These are phyloP conservation scores for Chalcis sispes DNA, from an alignment of 2,888 invertebrate genomes.

Conservation along the genomic window DNA sequence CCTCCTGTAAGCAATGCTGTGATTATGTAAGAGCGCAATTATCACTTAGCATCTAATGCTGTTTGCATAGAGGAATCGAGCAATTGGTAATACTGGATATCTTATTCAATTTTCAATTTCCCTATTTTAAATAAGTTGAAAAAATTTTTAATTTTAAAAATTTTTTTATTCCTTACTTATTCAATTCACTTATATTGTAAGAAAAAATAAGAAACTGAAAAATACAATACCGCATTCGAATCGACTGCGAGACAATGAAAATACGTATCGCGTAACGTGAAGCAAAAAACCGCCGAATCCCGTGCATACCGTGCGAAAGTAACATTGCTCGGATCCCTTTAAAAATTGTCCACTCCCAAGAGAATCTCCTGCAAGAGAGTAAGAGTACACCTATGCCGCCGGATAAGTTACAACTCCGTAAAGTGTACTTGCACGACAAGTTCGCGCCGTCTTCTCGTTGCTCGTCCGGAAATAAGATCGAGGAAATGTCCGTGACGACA, in stretches of 20 bases:
- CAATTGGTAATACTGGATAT: not conserved
- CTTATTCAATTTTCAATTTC: too few species aligned
- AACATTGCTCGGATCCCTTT: too few species aligned
- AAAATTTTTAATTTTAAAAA: too few species aligned
- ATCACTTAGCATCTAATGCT: slow-evolving; percentile 33
- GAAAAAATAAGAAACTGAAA: not conserved
- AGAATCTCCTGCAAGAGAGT: not conserved
- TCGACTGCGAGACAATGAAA: too few species aligned
- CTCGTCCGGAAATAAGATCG: slow-evolving; percentile 48
- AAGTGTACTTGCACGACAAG: not conserved
- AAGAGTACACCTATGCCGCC: slow-evolving; percentile 23
- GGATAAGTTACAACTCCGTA: slow-evolving; percentile 25
- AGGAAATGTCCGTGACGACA: slow-evolving; percentile 50
- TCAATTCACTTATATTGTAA: not conserved
- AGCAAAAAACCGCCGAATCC: too few species aligned
- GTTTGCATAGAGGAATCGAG: not conserved
- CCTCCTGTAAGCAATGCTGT: not conserved
- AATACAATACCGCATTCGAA: not conserved
- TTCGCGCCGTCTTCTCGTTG: not conserved
- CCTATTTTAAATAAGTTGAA: too few species aligned
- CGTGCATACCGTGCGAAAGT: too few species aligned
- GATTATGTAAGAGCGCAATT: slow-evolving; percentile 39
- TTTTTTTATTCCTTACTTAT: too few species aligned
- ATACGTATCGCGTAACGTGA: too few species aligned
- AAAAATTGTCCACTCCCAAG: too few species aligned